Percentiles rank a stretch among this genome's conserved stretches.
Conservation (phyloP, 2,888 invertebrate species). For the Chorisops tibialis region DNA sequence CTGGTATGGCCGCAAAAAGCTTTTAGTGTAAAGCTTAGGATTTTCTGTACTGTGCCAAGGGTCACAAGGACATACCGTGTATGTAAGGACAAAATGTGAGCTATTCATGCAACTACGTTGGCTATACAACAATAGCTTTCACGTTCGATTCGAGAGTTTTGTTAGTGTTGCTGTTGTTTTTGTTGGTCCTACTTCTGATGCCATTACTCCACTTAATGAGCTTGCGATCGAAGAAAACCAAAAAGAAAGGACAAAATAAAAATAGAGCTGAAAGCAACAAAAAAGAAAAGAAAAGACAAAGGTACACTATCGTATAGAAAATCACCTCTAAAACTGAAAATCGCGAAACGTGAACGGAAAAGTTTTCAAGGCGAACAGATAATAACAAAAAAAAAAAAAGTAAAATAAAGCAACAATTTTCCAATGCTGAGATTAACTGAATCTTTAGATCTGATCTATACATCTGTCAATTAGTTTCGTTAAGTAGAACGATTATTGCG, state of each 20-base stretch:
- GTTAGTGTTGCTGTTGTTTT: constrained; percentile 4
- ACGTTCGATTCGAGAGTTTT: neutral
- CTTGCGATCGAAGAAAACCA: neutral
- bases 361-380: constrained; percentile 13
- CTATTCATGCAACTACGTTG: too few species aligned
- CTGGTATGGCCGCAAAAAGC: too few species aligned
- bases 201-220: constrained; percentile 14
- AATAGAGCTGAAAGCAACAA: neutral
- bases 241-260: constrained; percentile 1
- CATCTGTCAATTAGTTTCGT: neutral
- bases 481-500: neutral
- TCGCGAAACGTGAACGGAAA: neutral
- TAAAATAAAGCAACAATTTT: constrained; percentile 12
- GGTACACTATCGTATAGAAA: too few species aligned
- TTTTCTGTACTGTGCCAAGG: neutral
- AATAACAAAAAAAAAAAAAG: neutral
- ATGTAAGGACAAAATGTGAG: neutral
- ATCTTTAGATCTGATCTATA: constrained; percentile 2
- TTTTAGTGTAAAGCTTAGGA: too few species aligned
- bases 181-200: neutral
- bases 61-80: constrained; percentile 3
- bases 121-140: constrained; percentile 4
- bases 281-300: neutral
- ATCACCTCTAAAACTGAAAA: neutral
- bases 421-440: constrained; percentile 4